A percentile compares a stretch with the other conserved stretches of the same genome.
These are phyloP conservation scores for Myiotriccus ornatus DNA, from an alignment of 2,797 vertebrate species.

Conservation along the genomic window DNA sequence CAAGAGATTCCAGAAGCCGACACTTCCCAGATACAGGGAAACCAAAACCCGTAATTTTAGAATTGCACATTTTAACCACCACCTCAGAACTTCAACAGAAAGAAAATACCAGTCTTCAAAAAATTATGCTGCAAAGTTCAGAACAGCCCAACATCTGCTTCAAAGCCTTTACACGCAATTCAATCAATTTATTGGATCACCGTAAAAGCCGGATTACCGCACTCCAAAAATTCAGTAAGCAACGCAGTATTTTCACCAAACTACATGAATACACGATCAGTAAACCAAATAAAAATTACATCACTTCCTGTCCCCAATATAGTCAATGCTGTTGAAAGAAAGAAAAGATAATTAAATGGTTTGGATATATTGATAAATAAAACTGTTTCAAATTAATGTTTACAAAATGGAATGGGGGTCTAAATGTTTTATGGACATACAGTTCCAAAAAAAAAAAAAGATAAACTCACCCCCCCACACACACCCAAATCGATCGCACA, in stretches of 20 bases:
- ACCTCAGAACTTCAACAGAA: neutral
- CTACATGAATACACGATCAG: neutral
- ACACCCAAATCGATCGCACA: neutral
- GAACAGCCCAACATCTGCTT: neutral
- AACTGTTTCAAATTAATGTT: neutral
- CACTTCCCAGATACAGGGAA: neutral
- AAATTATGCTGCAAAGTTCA: neutral
- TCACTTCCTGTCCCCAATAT: neutral
- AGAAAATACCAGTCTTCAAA: neutral
- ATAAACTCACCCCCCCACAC: too few species aligned
- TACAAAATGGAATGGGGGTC: neutral
- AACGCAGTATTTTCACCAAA: neutral
- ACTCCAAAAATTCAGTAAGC: neutral
- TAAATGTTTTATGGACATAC: neutral
- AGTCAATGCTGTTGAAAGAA: neutral
- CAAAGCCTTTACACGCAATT: neutral
- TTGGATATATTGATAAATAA: neutral
- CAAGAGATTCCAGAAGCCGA: neutral
- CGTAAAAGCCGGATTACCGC: neutral
- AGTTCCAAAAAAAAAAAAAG: neutral
- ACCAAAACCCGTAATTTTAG: neutral
- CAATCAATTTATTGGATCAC: neutral
- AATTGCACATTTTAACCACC: neutral
- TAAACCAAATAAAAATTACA: neutral
- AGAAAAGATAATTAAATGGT: neutral